Percentiles rank a stretch among this genome's conserved stretches.
Evolutionary conservation across 2,113 vertebrate species (phyloP).

Genomic region (Ochotona princeps): DNA sequence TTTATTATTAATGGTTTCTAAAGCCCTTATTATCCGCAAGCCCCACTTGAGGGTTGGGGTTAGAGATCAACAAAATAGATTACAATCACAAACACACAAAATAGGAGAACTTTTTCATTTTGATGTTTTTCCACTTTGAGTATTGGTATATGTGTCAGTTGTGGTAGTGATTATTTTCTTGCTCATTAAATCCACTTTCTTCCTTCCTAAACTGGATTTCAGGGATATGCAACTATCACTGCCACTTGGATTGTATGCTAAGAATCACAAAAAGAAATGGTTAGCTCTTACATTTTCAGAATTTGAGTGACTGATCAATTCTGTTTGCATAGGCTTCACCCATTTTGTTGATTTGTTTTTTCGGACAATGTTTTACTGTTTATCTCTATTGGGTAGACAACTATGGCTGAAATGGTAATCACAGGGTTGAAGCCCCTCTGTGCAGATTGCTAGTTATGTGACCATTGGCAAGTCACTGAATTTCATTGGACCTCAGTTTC

Average conservation of each 20-base stretch:
- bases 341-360: not conserved
- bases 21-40: not conserved
- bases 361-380: not conserved
- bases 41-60: not conserved
- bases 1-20: not conserved
- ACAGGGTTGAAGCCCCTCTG: not conserved
- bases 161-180: constrained; percentile 7
- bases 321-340: not conserved
- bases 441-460: not conserved
- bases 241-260: not conserved
- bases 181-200: not conserved
- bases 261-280: not conserved
- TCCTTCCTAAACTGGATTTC: not conserved
- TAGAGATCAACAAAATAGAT: not conserved
- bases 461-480: not conserved
- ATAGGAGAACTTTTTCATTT: not conserved
- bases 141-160: not conserved
- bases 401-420: no score
- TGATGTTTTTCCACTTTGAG: not conserved
- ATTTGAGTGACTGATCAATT: constrained; percentile 22
- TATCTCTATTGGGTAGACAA: not conserved
- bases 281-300: constrained; percentile 14
- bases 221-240: not conserved
- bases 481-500: not conserved
- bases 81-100: not conserved